Percentiles rank a stretch among this genome's conserved stretches.
phyloP scores from a whole-genome alignment of 2,113 vertebrate genomes.

The Dromaius novaehollandiae region DNA sequence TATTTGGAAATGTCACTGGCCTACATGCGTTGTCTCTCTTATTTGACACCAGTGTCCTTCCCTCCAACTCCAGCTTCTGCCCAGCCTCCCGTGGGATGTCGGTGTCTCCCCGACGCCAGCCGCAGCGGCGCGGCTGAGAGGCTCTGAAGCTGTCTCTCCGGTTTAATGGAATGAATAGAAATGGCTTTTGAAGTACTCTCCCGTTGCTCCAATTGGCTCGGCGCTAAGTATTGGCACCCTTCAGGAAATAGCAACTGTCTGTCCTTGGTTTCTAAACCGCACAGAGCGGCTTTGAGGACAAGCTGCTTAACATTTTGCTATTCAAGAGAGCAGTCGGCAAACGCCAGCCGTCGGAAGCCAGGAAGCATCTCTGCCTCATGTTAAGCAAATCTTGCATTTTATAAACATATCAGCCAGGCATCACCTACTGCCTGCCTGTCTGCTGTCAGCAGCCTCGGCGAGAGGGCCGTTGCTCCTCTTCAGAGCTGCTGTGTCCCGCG shows the following conservation, averaged over 20 bases:
- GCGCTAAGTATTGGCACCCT: neutral
- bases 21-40: rapidly evolving
- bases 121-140: neutral
- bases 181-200: neutral
- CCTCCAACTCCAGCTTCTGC: neutral
- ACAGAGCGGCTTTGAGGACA: neutral
- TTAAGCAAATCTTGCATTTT: neutral
- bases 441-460: neutral
- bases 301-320: neutral
- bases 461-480: rapidly evolving
- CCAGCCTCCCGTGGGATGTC: rapidly evolving
- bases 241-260: neutral
- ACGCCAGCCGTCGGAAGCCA: rapidly evolving
- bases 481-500: neutral
- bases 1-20: neutral
- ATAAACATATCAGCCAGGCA: neutral
- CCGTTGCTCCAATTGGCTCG: neutral
- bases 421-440: neutral
- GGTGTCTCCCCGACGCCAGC: neutral
- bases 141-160: neutral
- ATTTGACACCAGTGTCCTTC: neutral
- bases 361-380: neutral
- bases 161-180: neutral
- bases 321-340: neutral
- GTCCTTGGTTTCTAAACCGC: neutral